Evolutionary conservation across 2,797 vertebrate species (phyloP).

Genomic region (Arrhamphus sclerolepis): DNA sequence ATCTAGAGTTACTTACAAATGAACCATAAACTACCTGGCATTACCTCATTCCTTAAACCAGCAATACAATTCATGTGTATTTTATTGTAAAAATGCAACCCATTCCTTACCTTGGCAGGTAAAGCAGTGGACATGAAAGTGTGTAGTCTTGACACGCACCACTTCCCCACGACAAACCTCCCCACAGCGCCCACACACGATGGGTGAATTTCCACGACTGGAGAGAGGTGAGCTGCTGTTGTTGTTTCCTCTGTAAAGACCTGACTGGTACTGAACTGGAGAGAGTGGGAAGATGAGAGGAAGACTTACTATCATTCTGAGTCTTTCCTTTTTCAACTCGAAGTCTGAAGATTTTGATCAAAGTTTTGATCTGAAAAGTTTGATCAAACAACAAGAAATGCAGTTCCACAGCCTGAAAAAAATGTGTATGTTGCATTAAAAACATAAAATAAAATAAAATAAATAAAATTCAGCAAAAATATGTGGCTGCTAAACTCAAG

Average conservation of each 20-base stretch:
- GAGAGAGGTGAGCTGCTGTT: conserved; percentile 64
- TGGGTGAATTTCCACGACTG: conserved; percentile 77
- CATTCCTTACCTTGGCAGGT: conserved; percentile 92
- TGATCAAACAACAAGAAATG: conserved; percentile 35
- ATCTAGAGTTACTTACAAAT: too few species aligned
- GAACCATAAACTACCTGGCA: too few species aligned
- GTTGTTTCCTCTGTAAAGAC: conserved; percentile 67
- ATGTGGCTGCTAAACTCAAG: too few species aligned
- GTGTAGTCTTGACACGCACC: conserved; percentile 93
- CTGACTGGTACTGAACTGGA: conserved; percentile 67
- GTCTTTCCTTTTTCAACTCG: conserved; percentile 1
- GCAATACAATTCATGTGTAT: too few species aligned
- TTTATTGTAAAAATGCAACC: background rate
- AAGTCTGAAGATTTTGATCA: conserved; percentile 28
- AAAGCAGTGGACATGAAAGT: conserved; percentile 97
- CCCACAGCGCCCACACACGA: conserved; percentile 91
- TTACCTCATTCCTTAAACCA: too few species aligned
- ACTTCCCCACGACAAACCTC: conserved; percentile 94
- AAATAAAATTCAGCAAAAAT: too few species aligned
- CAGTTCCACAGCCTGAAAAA: background rate
- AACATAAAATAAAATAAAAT: too few species aligned
- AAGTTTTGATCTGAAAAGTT: conserved; percentile 24
- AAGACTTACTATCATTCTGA: conserved; percentile 18
- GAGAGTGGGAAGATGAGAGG: conserved; percentile 19
- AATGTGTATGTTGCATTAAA: background rate